phyloP scores from a whole-genome alignment of 1,140 invertebrate genomes.

The Drosophila nigromelanica region DNA sequence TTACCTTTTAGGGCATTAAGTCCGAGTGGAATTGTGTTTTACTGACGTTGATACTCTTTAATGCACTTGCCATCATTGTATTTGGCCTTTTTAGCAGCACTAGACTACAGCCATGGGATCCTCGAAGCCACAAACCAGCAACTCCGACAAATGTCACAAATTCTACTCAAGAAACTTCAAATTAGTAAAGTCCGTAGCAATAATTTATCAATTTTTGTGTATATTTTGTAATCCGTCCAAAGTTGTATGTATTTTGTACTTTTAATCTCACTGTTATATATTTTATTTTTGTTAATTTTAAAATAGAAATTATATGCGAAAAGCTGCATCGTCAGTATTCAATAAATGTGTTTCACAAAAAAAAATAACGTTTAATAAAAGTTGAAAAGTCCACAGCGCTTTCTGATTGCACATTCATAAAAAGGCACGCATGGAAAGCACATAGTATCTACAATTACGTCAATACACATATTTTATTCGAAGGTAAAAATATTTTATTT shows the following conservation, averaged over 20 bases:
- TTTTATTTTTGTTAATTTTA: background rate
- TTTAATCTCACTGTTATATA: background rate
- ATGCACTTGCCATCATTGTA: slow-evolving; percentile 53
- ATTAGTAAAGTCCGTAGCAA: background rate
- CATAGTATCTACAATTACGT: background rate
- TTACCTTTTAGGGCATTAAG: slow-evolving; percentile 58
- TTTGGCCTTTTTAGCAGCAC: slow-evolving; percentile 65
- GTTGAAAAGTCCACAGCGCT: background rate
- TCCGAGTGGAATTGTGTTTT: slow-evolving; percentile 69
- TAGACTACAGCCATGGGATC: slow-evolving; percentile 65
- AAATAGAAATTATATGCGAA: background rate
- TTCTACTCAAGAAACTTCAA: slow-evolving; percentile 1
- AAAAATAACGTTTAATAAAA: too few species aligned
- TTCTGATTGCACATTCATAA: background rate
- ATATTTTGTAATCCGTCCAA: slow-evolving; percentile 6
- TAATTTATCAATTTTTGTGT: background rate
- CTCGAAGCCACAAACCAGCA: slow-evolving; percentile 29
- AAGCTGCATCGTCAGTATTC: background rate
- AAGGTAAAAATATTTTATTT: too few species aligned
- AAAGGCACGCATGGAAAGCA: background rate
- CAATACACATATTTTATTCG: too few species aligned
- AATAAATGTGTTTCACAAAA: too few species aligned
- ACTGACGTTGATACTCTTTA: slow-evolving; percentile 43
- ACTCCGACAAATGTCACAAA: background rate
- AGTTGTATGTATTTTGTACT: background rate